phyloP scores from a whole-genome alignment of 1,140 invertebrate genomes.

The Cardiocondyla obscurior region DNA sequence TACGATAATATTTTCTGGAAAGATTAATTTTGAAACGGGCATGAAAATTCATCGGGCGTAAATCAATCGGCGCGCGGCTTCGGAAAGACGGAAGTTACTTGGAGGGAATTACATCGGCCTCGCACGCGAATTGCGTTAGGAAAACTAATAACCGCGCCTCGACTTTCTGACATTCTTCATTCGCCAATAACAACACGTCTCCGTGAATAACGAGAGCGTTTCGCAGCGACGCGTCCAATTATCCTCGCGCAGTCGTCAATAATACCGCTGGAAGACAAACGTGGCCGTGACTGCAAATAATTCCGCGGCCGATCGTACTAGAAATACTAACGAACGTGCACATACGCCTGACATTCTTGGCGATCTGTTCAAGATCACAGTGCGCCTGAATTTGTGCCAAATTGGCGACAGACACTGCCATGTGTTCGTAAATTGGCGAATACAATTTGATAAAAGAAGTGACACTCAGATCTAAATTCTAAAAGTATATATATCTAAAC shows the following conservation, averaged over 20 bases:
- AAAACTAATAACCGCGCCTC: slow-evolving; percentile 10
- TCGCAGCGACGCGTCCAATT: slow-evolving; percentile 1
- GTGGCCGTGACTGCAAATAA: slow-evolving; percentile 45
- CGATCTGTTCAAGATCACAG: slow-evolving; percentile 1
- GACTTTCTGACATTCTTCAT: background rate
- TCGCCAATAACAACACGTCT: slow-evolving; percentile 16
- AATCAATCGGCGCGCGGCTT: background rate
- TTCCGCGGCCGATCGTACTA: slow-evolving; percentile 27
- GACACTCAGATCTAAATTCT: background rate
- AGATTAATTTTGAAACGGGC: background rate
- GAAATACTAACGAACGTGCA: slow-evolving; percentile 8
- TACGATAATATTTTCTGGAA: background rate
- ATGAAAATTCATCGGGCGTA: background rate
- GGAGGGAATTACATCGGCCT: background rate
- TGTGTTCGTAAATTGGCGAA: slow-evolving; percentile 30
- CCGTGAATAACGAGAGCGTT: background rate
- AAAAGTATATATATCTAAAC: background rate
- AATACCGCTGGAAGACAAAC: slow-evolving; percentile 21
- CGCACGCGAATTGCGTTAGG: background rate
- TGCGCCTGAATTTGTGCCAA: background rate
- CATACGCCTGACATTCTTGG: slow-evolving; percentile 21
- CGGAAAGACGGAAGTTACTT: background rate
- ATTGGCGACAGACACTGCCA: slow-evolving; percentile 11
- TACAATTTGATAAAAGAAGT: slow-evolving; percentile 19
- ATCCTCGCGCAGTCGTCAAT: background rate